Evolutionary conservation across 2,113 vertebrate species (phyloP).

Genomic region (Notothenia coriiceps): DNA sequence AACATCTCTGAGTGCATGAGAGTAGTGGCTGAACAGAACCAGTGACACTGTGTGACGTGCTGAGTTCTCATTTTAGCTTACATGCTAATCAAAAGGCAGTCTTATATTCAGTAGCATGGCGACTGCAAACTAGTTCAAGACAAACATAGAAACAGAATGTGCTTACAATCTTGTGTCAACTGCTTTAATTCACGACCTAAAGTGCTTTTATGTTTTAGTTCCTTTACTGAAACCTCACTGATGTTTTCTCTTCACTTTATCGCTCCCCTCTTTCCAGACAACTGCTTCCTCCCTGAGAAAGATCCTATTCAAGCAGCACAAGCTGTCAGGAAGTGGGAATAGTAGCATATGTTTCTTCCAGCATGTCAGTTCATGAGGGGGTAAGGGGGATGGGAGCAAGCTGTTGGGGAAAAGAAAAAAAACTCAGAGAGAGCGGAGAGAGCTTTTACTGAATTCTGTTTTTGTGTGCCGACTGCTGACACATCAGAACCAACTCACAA

Average conservation of each 20-base stretch:
- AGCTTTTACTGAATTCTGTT: constrained; percentile 86
- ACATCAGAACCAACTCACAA: constrained; percentile 82
- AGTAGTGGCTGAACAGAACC: constrained; percentile 1
- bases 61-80: neutral
- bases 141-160: neutral
- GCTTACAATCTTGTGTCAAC: neutral
- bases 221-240: constrained; percentile 22
- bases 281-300: constrained; percentile 77
- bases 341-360: constrained; percentile 86
- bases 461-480: constrained; percentile 86
- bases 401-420: constrained; percentile 72
- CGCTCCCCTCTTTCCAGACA: constrained; percentile 65
- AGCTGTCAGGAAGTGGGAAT: constrained; percentile 84
- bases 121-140: neutral
- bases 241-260: constrained; percentile 58
- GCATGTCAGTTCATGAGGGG: constrained; percentile 82
- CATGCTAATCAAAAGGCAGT: neutral
- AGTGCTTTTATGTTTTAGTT: constrained; percentile 36
- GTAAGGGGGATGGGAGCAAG: constrained; percentile 74
- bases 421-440: constrained; percentile 71
- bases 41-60: neutral
- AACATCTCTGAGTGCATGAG: neutral
- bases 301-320: constrained; percentile 80
- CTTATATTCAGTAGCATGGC: neutral
- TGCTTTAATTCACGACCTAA: constrained; percentile 19